Evolutionary conservation across 2,113 vertebrate species (phyloP).

Genomic region (Hirundichthys speculiger): DNA sequence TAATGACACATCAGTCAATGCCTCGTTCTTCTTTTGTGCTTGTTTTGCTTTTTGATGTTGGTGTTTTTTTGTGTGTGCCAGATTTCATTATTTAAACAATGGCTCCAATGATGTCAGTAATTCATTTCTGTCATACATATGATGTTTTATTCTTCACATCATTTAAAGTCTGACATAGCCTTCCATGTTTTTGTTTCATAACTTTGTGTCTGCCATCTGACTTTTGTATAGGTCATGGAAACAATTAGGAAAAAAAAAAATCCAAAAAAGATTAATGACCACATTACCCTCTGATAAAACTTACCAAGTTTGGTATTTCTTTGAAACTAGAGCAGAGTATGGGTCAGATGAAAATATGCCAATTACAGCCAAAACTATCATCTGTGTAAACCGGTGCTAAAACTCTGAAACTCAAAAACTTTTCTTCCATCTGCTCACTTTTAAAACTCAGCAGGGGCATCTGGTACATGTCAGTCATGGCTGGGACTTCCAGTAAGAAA

Average conservation of each 20-base stretch:
- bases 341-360: neutral
- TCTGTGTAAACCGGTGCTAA: conserved; percentile 4
- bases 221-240: neutral
- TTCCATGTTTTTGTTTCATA: neutral
- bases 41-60: neutral
- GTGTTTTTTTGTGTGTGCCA: neutral
- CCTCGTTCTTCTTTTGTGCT: neutral
- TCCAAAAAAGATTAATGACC: conserved; percentile 16
- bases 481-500: neutral
- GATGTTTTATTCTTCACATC: neutral
- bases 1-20: conserved; percentile 5
- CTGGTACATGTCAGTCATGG: neutral
- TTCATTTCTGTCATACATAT: neutral
- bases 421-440: neutral
- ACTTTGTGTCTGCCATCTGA: neutral
- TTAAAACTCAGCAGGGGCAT: neutral
- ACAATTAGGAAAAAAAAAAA: conserved; percentile 6
- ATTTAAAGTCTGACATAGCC: neutral
- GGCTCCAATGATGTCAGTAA: neutral
- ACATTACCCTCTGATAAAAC: neutral
- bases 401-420: neutral
- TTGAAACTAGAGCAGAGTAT: conserved; percentile 20
- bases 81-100: conserved; percentile 6
- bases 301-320: conserved; percentile 7
- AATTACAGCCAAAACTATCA: neutral